These are phyloP conservation scores for Aythya baeri DNA, from an alignment of 2,113 vertebrate species.

Conservation along the genomic window DNA sequence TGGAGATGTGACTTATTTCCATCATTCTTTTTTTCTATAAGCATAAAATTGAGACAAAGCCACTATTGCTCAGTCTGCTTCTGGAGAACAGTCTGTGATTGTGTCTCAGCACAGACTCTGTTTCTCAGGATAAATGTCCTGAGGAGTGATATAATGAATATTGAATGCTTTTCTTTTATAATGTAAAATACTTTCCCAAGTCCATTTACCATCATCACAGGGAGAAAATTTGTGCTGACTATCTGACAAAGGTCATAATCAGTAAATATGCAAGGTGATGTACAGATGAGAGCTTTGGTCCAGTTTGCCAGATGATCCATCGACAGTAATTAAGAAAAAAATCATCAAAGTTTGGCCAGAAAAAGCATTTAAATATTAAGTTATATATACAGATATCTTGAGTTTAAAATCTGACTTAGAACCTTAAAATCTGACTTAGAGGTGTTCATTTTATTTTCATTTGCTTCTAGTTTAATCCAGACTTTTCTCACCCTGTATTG, in stretches of 20 bases:
- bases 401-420: background rate
- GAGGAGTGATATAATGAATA: background rate
- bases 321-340: background rate
- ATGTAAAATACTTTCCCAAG: background rate
- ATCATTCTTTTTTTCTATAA: background rate
- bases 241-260: background rate
- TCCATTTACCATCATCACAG: background rate
- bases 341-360: background rate
- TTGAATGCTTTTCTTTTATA: background rate
- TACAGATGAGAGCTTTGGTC: background rate
- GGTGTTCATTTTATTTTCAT: background rate
- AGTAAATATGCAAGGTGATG: background rate
- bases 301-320: background rate
- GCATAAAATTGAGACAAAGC: background rate
- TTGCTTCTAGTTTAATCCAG: background rate
- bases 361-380: background rate
- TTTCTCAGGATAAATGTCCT: background rate
- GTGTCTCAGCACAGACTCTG: background rate
- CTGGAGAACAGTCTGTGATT: background rate
- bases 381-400: background rate
- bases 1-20: rapidly evolving
- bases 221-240: background rate
- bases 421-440: background rate
- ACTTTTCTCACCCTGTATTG: background rate
- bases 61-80: background rate